Conservation (phyloP, 2,888 invertebrate species). For the Ophion ventricosus region DNA sequence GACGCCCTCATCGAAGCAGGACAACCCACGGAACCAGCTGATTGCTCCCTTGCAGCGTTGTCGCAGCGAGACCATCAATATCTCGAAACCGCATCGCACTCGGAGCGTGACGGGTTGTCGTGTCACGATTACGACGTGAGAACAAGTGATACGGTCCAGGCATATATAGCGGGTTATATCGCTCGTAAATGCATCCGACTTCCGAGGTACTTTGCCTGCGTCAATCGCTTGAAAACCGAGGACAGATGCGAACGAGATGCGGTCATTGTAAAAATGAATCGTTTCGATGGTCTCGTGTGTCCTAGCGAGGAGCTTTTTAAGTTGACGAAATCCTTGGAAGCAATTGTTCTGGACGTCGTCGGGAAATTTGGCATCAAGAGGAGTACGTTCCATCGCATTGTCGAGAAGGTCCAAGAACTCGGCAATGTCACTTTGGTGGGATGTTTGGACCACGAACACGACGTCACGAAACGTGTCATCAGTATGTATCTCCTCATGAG, state of each 20-base stretch:
- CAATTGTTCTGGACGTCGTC: conserved; percentile 44
- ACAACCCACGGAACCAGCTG: conserved; percentile 19
- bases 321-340: conserved; percentile 41
- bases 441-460: conserved; percentile 46
- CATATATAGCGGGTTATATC: conserved; percentile 59
- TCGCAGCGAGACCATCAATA: conserved; percentile 33
- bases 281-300: conserved; percentile 48
- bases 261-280: conserved; percentile 38
- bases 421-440: conserved; percentile 47
- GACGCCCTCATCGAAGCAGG: conserved; percentile 51
- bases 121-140: conserved; percentile 58
- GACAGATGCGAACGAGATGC: conserved; percentile 49
- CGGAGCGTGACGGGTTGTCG: conserved; percentile 5
- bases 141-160: conserved; percentile 54
- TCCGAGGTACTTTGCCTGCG: conserved; percentile 31
- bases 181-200: conserved; percentile 48
- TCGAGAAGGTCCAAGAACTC: conserved; percentile 25
- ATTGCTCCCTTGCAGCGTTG: conserved; percentile 10
- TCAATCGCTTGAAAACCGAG: conserved; percentile 31
- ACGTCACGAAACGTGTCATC: conserved; percentile 41
- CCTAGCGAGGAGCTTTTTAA: conserved; percentile 58
- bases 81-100: conserved; percentile 34
- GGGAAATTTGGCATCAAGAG: conserved; percentile 37
- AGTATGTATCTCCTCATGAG: conserved; percentile 51
- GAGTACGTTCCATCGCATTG: conserved; percentile 42